Base-by-base conservation (phyloP, 2,888 invertebrate species). In the Folsomia manolachei region DNA sequence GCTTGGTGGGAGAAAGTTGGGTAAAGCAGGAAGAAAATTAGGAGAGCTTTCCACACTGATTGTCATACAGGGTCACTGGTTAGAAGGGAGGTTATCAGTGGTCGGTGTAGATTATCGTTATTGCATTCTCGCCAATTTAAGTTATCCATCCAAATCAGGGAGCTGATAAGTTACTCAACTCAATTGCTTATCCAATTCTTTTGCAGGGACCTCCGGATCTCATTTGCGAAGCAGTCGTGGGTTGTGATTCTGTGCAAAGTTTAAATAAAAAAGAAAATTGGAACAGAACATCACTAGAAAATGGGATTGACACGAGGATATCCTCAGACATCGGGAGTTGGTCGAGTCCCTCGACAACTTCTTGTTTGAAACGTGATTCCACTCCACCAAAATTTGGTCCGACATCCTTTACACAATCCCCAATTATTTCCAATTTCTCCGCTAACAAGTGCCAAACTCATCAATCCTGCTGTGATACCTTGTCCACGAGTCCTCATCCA, bases 381-480 rank as follows among this genome's bases (percentile, higher is more conserved):
- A 51, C 9, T 51, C 51, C 51, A 51, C 51, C 9, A 18, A 18
- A 51, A 51, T 51, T 51, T 51, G 51, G 9, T 9, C 51, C 51
- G 18, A 51, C 9, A 11, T 9, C 9, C 51, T 51, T 51, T 51
- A 11, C 51, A 18, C 51, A 51, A 51, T 18, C n/a, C 7, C 39
- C 39, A 39, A 39, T 39, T 39, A 39, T 39, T 39, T 39, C 39
- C 39, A 39, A 39, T 39, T 39, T 14, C 39, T 4, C 39, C 14
- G 39, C 39, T 39, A 39, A 39, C 39, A 39, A 39, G 56, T 56
- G 56, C 56, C 56, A 56, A 56, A 64, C 24, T 19, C 39, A 26
- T 26, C 64, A 64, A 64, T 64, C 64, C n/a, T 26, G 26, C 27
- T 18, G 27, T 26, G 39, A 9, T 64, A 7, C 64, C 25, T 1